phyloP scores from a whole-genome alignment of 2,113 vertebrate species.

The Ciconia stormi region DNA sequence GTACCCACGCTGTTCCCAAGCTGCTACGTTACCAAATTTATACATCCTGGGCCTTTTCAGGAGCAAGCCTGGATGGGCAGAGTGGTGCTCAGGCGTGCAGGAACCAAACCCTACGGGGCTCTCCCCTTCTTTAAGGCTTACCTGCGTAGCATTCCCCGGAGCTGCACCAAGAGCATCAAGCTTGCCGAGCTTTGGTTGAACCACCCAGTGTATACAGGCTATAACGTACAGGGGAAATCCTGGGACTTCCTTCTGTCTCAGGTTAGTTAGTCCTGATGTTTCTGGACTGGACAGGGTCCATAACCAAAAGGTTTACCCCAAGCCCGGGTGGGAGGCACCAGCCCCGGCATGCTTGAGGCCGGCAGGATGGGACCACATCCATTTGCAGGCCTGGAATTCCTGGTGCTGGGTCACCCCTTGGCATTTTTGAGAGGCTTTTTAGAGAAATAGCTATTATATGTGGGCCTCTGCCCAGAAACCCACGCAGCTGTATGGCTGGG shows the following conservation, averaged over 20 bases:
- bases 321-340: not conserved
- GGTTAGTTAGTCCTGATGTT: not conserved
- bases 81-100: not conserved
- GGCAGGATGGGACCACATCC: not conserved
- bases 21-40: not conserved
- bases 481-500: not conserved
- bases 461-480: not conserved
- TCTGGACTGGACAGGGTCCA: not conserved
- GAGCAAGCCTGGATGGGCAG: not conserved
- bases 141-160: not conserved
- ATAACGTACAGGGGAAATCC: fast-evolving
- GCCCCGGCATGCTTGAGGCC: fast-evolving
- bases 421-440: not conserved
- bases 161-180: not conserved
- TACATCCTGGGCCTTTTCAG: not conserved
- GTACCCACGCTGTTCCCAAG: not conserved
- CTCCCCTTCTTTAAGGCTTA: not conserved
- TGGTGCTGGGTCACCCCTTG: not conserved
- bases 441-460: not conserved
- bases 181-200: not conserved
- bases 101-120: not conserved
- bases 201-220: fast-evolving
- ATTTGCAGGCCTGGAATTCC: not conserved
- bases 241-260: not conserved
- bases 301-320: not conserved